Evolutionary conservation across 53 echinoderm and acorn worm species (phyloP), one percentile per base, ranked within the genome.

Genomic region (Luidia sarsii): DNA sequence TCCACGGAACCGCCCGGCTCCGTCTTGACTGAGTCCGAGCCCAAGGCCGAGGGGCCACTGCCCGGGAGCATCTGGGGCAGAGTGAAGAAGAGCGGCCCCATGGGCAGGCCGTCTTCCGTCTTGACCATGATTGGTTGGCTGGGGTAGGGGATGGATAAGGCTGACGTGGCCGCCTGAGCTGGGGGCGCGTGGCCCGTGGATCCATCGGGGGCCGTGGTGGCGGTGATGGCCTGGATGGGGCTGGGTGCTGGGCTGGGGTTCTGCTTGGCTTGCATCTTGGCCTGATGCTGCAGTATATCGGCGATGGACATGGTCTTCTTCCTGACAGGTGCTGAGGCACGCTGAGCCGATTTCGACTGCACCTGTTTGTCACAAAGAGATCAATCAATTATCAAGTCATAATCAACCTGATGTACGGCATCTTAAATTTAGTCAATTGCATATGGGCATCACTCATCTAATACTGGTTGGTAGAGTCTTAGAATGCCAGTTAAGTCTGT

Each of bases 21-120:
- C 19, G 9, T 70, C 46, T 67, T 85, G 7, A 54, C 18, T 18
- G 61, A 1, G 51, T 16, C 7, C n/a, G n/a, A n/a, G 1, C 48
- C 22, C 32, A 37, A 24, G 60, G 62, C 39, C 32, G 67, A 31
- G 6, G 45, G 75, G 3, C 36, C 32, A 10, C 59, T 45, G 23
- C 66, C 51, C 15, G 54, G 59, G 4, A 54, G 56, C 60, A 87
- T 54, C 74, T 87, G 87, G 50, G 90, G 90, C 18, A 90, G 74
- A 3, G 90, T 85, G 24, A 90, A 61, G 41, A 90, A 80, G 35
- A 90, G 69, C 1, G 75, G 83, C 2, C 65, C 68, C 68, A 82
- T 65, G 49, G 72, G 43, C 50, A 57, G 3, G 15, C 64, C 65
- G 3, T 25, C 36, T 3, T 64, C 73, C 0, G 53, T 51, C 33